Conservation (phyloP, 2,888 invertebrate species). For the Amphiduros pacificus region DNA sequence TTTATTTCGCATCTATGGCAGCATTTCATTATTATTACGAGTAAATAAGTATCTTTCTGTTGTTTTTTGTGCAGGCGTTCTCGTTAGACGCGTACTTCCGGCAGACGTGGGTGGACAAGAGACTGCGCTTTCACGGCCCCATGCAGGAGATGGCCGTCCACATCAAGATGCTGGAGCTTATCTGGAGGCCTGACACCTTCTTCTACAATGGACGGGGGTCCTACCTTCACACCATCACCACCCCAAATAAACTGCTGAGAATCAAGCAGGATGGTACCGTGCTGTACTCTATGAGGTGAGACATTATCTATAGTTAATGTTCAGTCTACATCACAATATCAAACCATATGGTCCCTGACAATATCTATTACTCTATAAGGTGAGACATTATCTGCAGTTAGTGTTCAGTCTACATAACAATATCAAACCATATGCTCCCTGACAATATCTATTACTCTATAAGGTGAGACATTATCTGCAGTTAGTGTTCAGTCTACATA, state of each 20-base stretch:
- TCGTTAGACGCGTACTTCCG: slow-evolving; percentile 54
- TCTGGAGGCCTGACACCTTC: slow-evolving; percentile 96
- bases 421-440: too few species aligned
- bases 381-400: too few species aligned
- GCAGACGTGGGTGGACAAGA: slow-evolving; percentile 51
- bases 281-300: slow-evolving; percentile 87
- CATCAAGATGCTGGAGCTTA: slow-evolving; percentile 76
- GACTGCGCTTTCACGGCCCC: slow-evolving; percentile 41
- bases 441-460: too few species aligned
- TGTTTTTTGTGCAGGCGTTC: slow-evolving; percentile 40
- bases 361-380: slow-evolving; percentile 96
- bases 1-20: too few species aligned
- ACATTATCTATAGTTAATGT: too few species aligned
- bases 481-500: too few species aligned
- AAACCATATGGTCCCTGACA: too few species aligned
- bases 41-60: background rate
- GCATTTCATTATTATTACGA: too few species aligned
- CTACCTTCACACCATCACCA: slow-evolving; percentile 93
- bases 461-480: slow-evolving; percentile 73
- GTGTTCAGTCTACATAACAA: too few species aligned
- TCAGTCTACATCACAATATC: too few species aligned
- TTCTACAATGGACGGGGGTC: slow-evolving; percentile 65
- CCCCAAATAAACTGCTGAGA: slow-evolving; percentile 88
- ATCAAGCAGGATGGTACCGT: slow-evolving; percentile 88
- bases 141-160: slow-evolving; percentile 24